Evolutionary conservation across 2,113 vertebrate species (phyloP).

Genomic region (Abramis brama): DNA sequence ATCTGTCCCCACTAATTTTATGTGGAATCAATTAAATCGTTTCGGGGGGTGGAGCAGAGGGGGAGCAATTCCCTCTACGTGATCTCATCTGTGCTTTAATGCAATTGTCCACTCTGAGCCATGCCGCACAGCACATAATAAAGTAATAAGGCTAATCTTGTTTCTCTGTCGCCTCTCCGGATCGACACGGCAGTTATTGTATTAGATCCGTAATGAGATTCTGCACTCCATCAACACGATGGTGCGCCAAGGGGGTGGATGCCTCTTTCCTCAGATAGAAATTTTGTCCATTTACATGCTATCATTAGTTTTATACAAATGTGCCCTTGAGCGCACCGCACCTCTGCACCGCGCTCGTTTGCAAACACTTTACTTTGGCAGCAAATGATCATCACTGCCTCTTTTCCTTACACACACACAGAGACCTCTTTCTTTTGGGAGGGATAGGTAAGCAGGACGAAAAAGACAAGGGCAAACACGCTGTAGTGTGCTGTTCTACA

Average conservation of each 20-base stretch:
- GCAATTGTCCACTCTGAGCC: constrained; percentile 96
- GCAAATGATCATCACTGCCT: constrained; percentile 68
- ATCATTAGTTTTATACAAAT: constrained; percentile 95
- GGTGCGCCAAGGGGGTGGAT: constrained; percentile 62
- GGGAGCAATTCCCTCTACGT: constrained; percentile 84
- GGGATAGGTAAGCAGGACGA: constrained; percentile 53
- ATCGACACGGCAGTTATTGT: constrained; percentile 97
- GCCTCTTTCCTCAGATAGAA: constrained; percentile 79
- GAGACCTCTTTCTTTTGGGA: constrained; percentile 48
- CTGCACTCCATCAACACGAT: constrained; percentile 84
- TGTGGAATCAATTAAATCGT: constrained; percentile 83
- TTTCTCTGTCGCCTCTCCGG: constrained; percentile 85
- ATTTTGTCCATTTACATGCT: constrained; percentile 91
- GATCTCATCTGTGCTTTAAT: constrained; percentile 92
- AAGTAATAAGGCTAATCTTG: constrained; percentile 98
- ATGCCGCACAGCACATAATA: constrained; percentile 94
- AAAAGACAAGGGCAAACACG: constrained; percentile 60
- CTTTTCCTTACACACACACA: constrained; percentile 35
- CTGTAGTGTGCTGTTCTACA: constrained; percentile 43
- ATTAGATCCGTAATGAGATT: constrained; percentile 99
- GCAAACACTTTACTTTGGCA: constrained; percentile 80
- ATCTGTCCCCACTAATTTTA: constrained; percentile 83
- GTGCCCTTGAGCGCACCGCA: constrained; percentile 86
- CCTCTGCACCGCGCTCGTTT: constrained; percentile 70
- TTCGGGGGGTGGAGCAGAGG: constrained; percentile 69